These are phyloP conservation scores for Scolopax rusticola DNA, from an alignment of 2,797 vertebrate species.

Conservation along the genomic window DNA sequence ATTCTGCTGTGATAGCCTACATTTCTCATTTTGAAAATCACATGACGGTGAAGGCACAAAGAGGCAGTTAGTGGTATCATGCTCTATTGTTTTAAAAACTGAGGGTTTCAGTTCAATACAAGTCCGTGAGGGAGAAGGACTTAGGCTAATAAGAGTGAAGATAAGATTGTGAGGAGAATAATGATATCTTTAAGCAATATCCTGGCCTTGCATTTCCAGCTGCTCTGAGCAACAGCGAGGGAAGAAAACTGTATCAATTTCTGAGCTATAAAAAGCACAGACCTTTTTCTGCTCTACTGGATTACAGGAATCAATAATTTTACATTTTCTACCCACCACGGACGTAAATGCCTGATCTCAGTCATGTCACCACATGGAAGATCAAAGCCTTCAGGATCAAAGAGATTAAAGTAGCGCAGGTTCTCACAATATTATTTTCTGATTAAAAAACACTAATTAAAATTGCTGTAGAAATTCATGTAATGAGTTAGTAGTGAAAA, in stretches of 20 bases:
- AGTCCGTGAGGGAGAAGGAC: neutral
- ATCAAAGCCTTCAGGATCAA: slow-evolving; percentile 35
- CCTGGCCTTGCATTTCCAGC: neutral
- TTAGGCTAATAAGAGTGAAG: neutral
- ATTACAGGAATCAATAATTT: slow-evolving; percentile 33
- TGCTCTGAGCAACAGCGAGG: neutral
- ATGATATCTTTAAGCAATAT: neutral
- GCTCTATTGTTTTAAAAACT: neutral
- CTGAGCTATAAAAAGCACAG: slow-evolving; percentile 15
- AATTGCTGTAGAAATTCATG: neutral
- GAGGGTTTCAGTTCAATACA: neutral
- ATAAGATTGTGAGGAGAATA: neutral
- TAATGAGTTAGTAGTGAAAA: neutral
- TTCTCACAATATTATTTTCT: neutral
- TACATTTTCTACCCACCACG: neutral
- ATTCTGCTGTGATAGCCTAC: neutral
- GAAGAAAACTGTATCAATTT: neutral
- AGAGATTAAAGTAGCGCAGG: neutral
- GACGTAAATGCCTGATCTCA: slow-evolving; percentile 14
- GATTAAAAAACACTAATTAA: neutral
- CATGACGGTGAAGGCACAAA: neutral
- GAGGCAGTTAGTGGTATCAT: neutral
- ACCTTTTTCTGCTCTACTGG: slow-evolving; percentile 17
- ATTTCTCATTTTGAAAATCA: neutral
- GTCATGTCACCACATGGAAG: neutral